Conservation (phyloP, 2,113 vertebrate species). For the Vidua macroura region DNA sequence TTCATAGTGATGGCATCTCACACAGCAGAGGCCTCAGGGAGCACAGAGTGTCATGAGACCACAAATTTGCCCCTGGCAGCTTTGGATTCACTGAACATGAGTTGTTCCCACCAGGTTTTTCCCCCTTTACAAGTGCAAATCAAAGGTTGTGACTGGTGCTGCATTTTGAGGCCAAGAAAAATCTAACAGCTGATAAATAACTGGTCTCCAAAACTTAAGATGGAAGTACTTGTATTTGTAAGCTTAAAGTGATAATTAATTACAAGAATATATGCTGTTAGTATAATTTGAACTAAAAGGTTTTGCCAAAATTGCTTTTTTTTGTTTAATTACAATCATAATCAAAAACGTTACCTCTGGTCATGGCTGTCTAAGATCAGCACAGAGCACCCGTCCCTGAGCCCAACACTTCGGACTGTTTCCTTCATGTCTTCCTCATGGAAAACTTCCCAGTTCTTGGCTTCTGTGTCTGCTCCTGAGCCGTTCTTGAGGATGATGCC, state of each 20-base stretch:
- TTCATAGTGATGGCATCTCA: neutral
- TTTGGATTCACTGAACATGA: neutral
- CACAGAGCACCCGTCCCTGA: slow-evolving; percentile 83
- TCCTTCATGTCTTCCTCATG: slow-evolving; percentile 77
- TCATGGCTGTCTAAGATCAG: slow-evolving; percentile 79
- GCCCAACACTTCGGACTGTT: slow-evolving; percentile 80
- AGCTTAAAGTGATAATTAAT: neutral
- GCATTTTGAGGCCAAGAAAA: neutral
- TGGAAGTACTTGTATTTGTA: neutral
- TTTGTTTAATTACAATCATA: neutral
- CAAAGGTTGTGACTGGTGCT: neutral
- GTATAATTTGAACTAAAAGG: neutral
- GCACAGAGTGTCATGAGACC: neutral
- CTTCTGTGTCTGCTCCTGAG: neutral
- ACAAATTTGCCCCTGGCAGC: neutral
- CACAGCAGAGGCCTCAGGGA: neutral
- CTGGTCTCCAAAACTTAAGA: neutral
- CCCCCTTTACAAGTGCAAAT: neutral
- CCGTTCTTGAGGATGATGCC: slow-evolving; percentile 68
- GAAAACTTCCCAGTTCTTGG: slow-evolving; percentile 79
- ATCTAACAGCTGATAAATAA: neutral
- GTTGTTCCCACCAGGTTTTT: neutral
- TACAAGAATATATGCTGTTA: neutral
- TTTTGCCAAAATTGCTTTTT: neutral
- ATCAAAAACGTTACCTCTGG: slow-evolving; percentile 73